Evolutionary conservation across 2,888 invertebrate genomes (phyloP), one percentile per base, ranked within the genome.

Genomic region (Clivina fossor): DNA sequence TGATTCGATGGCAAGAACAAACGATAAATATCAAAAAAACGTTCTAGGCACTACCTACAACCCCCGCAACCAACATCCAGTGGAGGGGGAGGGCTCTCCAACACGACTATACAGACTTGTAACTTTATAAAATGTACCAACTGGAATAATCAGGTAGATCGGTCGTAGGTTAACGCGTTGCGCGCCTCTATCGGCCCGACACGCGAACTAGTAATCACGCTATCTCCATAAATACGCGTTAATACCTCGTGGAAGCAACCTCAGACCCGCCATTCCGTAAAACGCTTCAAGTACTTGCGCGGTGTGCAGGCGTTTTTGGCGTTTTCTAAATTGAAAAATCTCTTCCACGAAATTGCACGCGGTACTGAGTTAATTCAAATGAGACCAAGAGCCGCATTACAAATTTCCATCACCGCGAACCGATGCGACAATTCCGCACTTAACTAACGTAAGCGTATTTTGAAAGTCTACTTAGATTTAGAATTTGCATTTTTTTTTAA

Each of bases 261-360:
- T n/a, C n/a, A n/a, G n/a, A n/a, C n/a, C n/a, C n/a, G n/a, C n/a
- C n/a, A n/a, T n/a, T n/a, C n/a, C n/a, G n/a, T n/a, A n/a, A n/a
- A n/a, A n/a, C n/a, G n/a, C n/a, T n/a, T n/a, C n/a, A n/a, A n/a
- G n/a, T n/a, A n/a, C n/a, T n/a, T n/a, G n/a, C n/a, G n/a, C n/a
- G n/a, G n/a, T n/a, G n/a, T n/a, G n/a, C n/a, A n/a, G n/a, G n/a
- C n/a, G 57, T 59, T 57, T 61, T 61, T 61, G 59, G 56, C 58
- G 49, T 61, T 61, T 61, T 58, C 58, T 61, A 61, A 59, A 61
- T 61, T 61, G 59, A 61, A 61, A 58, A 61, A 59, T 54, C 61
- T 38, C 58, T 59, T 56, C 59, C 58, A 56, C 59, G 58, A 60
- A 43, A 60, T 60, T 60, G 59, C 58, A 28, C 49, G 16, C 32